Base-by-base conservation (phyloP, 2,888 invertebrate species). In the Isotomurus palustris region DNA sequence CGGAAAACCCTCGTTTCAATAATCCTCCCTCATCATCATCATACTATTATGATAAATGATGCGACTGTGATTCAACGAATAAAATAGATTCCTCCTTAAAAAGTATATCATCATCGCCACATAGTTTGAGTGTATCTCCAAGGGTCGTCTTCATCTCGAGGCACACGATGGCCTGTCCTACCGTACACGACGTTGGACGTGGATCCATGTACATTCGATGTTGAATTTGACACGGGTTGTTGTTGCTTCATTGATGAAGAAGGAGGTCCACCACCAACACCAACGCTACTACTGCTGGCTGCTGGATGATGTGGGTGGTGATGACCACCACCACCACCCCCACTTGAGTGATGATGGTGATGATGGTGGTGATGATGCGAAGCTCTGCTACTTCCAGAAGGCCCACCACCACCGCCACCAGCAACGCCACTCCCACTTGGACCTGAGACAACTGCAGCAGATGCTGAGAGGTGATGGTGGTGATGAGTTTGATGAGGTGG, bases 71-170 rank as follows among this genome's bases (percentile, higher is more conserved):
- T n/a, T n/a, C n/a, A n/a, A n/a, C n/a, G n/a, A n/a, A n/a, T n/a
- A n/a, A n/a, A n/a, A n/a, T n/a, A n/a, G n/a, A n/a, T n/a, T n/a
- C n/a, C n/a, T n/a, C n/a, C n/a, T n/a, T n/a, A n/a, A n/a, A n/a
- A n/a, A n/a, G n/a, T n/a, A n/a, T n/a, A n/a, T n/a, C 43, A 57
- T 60, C 57, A 66, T 48, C 66, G 66, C 62, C 62, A 66, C 66
- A 66, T 66, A 0, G 66, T 66, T 52, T 62, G 50, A 22, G 62
- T 62, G 27, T 60, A 60, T 45, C 66, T 38, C 66, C 66, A 66
- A 22, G 53, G 54, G 25, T 62, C 62, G 5, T 57, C 53, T 10
- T 61, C 59, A 17, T 52, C 58, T 4, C 14, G 50, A 19, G 52
- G 32, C 12, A 57, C 57, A 14, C 56, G 28, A 24, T 53, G 51